A percentile compares a stretch with the other conserved stretches of the same genome.
Evolutionary conservation across 2,888 invertebrate genomes (phyloP).

Genomic region (Heliconius ismenius): DNA sequence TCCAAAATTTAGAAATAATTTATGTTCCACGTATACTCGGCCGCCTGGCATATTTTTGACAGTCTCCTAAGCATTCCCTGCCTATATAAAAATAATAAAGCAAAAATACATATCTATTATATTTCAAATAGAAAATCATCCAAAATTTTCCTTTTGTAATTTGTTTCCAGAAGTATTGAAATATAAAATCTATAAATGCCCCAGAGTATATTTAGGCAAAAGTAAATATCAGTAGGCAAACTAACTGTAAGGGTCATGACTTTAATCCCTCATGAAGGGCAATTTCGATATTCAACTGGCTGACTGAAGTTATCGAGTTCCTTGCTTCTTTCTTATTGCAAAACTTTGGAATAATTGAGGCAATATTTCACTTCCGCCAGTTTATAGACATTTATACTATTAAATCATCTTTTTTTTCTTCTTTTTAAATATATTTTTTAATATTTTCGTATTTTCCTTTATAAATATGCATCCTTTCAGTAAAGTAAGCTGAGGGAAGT

Average conservation of each 20-base stretch:
- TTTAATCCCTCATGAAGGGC: slow-evolving; percentile 61
- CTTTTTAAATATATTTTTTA: not conserved
- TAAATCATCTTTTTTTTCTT: not conserved
- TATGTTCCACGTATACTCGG: slow-evolving; percentile 42
- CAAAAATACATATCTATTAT: not conserved
- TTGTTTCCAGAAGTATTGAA: slow-evolving; percentile 60
- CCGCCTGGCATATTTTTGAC: slow-evolving; percentile 43
- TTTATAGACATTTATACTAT: not conserved
- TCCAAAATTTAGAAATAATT: slow-evolving; percentile 38
- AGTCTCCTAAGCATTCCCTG: slow-evolving; percentile 44
- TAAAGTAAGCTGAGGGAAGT: no score
- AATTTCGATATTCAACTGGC: slow-evolving; percentile 39
- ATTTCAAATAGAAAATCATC: slow-evolving; percentile 40
- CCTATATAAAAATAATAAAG: slow-evolving; percentile 42
- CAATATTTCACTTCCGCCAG: not conserved
- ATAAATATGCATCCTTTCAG: no score
- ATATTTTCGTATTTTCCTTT: no score
- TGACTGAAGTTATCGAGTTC: slow-evolving; percentile 17
- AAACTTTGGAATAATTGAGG: slow-evolving; percentile 14
- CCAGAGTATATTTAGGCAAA: slow-evolving; percentile 48
- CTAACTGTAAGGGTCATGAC: slow-evolving; percentile 52
- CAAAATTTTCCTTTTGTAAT: slow-evolving; percentile 62
- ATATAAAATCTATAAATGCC: slow-evolving; percentile 71
- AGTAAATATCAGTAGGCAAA: slow-evolving; percentile 48
- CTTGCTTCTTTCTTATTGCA: not conserved